Base-by-base conservation (phyloP, 1,140 invertebrate genomes). In the Daktulosphaira vitifoliae region DNA sequence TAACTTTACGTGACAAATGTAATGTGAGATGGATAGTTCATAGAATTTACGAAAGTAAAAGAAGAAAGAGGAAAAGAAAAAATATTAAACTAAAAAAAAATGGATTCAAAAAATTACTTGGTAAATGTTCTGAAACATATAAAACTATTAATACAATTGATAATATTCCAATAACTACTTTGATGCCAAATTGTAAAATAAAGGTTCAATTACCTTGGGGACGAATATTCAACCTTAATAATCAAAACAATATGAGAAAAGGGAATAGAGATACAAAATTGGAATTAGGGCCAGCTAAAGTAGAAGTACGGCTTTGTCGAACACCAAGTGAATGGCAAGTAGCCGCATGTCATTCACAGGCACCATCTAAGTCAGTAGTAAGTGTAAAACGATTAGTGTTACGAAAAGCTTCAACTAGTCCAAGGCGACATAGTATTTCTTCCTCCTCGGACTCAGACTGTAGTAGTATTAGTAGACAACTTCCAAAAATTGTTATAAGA, bases 201-300 rank as follows among this genome's bases (percentile, higher is more conserved):
- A 66, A 66, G 16, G 66, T 66, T 3, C 66, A 66, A 13, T 25
- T 66, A 8, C 66, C 66, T 11, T 66, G 66, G 66, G 22, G 54
- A 9, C 23, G 52, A 15, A 66, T 66, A 49, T 66, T 66, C 25
- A 66, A 66, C 15, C 26, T 66, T 16, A 49, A 56, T 11, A 9
- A n/a, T 6, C 33, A 4, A 9, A 20, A 20, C 9, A 15, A 16
- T n/a, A 18, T 4, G 22, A 9, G 26, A 44, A 33, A 29, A 42
- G 13, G 20, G 11, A 16, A 7, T 9, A 51, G 8, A 18, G 46
- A 51, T 3, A 51, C 46, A 13, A 52, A 50, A 39, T 16, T 66
- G 6, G 66, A 62, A 18, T 23, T 66, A 11, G 66, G 66, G 9
- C 66, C 66, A 1, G 66, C 66, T 1, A 48, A 62, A 22, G 52